Base-by-base conservation (phyloP, 2,113 vertebrate species). In the Potamarius usumacintae region DNA sequence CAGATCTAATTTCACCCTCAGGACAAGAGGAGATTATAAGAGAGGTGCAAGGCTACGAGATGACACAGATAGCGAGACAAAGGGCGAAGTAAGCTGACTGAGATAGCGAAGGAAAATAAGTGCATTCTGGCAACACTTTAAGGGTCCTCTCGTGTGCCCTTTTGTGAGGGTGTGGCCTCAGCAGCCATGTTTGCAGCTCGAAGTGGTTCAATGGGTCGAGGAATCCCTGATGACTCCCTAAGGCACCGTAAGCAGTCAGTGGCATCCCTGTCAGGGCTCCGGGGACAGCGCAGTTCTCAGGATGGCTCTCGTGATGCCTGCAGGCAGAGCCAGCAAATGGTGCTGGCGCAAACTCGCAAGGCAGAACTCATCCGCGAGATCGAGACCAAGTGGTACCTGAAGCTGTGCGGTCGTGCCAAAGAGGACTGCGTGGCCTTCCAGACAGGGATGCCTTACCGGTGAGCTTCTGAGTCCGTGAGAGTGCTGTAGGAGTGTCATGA, bases 381-480 rank as follows among this genome's bases (percentile, higher is more conserved):
- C 92, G 98, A 99, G 95, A 97, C 96, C 95, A 96, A 89, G 93
- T 98, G 97, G 96, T 99, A 98, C 93, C 94, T 99, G 74, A 95
- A 95, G 85, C 93, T 96, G 86, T 97, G 95, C 6, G 97, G 96
- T 71, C 92, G 98, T 77, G 96, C 96, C 72, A 94, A 92, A 63
- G 97, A 98, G 87, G 96, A 94, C 88, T 96, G 96, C 42, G 94
- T 96, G 0, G 95, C 96, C 81, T 92, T 92, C 90, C 94, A 92
- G 92, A 97, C 96, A 0, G 96, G 97, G 27, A 99, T 99, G 98
- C 95, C 94, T 0, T 97, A 99, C 96, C 97, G 97, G 98, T 99
- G 94, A 96, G 96, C 12, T 17, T 74, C 48, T 20, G 89, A 82
- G 48, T 92, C 52, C 25, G 22, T 8, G 71, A 3, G 48, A 10